Evolutionary conservation across 1,140 invertebrate species (phyloP).

Genomic region (Lordiphosa clarofinis): DNA sequence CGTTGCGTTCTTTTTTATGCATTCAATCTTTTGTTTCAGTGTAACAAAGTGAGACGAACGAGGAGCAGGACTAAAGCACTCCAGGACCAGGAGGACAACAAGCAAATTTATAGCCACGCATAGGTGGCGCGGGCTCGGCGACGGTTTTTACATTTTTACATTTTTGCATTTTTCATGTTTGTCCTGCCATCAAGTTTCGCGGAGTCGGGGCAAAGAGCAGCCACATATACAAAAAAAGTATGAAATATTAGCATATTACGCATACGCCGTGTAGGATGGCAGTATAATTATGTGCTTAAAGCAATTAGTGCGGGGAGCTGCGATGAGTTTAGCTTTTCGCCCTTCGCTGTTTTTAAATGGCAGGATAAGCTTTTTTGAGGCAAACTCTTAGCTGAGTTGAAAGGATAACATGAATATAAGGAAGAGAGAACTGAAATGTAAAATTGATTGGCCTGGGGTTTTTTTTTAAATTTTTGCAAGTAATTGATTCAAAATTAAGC

Average conservation of each 20-base stretch:
- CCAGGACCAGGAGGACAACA: conserved; percentile 20
- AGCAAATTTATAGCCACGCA: conserved; percentile 54
- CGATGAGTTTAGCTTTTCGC: conserved; percentile 26
- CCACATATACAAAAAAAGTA: conserved; percentile 52
- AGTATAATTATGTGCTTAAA: conserved; percentile 69
- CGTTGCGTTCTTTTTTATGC: conserved; percentile 1
- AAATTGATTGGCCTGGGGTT: no score
- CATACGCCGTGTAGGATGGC: conserved; percentile 53
- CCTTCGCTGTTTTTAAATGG: no score
- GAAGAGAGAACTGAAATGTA: no score
- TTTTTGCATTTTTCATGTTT: conserved; percentile 70
- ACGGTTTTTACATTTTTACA: conserved; percentile 44
- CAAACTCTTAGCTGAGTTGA: no score
- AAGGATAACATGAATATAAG: no score
- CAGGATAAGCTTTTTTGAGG: no score
- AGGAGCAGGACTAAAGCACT: conserved; percentile 8
- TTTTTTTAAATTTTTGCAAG: no score
- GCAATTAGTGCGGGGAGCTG: conserved; percentile 52
- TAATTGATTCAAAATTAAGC: no score
- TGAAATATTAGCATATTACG: conserved; percentile 69
- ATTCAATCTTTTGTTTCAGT: conserved; percentile 56
- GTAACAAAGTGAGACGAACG: conserved; percentile 62
- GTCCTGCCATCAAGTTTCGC: conserved; percentile 51
- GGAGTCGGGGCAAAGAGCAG: not conserved
- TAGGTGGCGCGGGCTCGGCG: conserved; percentile 42